Evolutionary conservation across 2,888 invertebrate genomes (phyloP).

Genomic region (Cartodere bifasciata): DNA sequence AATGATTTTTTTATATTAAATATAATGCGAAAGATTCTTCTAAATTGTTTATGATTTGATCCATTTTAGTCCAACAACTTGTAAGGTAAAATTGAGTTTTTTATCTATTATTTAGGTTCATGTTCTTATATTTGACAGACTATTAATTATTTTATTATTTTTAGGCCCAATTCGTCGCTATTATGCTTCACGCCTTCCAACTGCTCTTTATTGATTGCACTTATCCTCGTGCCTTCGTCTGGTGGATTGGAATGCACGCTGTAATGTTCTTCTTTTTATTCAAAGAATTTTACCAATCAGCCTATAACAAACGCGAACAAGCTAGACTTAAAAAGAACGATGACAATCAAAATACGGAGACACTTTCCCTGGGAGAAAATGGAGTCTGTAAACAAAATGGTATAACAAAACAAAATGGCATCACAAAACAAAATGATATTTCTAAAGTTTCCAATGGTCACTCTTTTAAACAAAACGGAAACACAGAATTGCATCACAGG

Average conservation of each 20-base stretch:
- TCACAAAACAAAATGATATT: conserved; percentile 17
- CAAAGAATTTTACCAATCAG: conserved; percentile 84
- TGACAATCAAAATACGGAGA: background rate
- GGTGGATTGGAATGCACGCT: conserved; percentile 94
- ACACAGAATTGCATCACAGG: conserved; percentile 28
- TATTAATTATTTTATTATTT: too few relatives aligned
- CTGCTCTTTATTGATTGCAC: conserved; percentile 82
- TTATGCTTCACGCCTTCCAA: conserved; percentile 88
- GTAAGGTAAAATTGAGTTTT: too few relatives aligned
- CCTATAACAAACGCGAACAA: conserved; percentile 42
- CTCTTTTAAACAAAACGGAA: conserved; percentile 19
- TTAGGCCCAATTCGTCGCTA: conserved; percentile 77
- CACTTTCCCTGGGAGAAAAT: conserved; percentile 8
- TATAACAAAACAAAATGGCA: conserved; percentile 11
- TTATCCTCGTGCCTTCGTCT: conserved; percentile 86
- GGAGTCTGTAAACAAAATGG: conserved; percentile 17
- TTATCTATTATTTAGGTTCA: too few relatives aligned
- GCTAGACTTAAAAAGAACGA: conserved; percentile 14
- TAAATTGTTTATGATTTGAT: too few relatives aligned
- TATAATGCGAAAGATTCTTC: too few relatives aligned
- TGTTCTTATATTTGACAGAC: too few relatives aligned
- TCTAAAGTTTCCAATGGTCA: conserved; percentile 24
- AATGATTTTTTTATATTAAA: too few relatives aligned
- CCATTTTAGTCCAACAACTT: too few relatives aligned
- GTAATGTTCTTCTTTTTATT: conserved; percentile 94